phyloP scores from a whole-genome alignment of 2,797 vertebrate genomes.

The Gymnopithys bicolor region DNA sequence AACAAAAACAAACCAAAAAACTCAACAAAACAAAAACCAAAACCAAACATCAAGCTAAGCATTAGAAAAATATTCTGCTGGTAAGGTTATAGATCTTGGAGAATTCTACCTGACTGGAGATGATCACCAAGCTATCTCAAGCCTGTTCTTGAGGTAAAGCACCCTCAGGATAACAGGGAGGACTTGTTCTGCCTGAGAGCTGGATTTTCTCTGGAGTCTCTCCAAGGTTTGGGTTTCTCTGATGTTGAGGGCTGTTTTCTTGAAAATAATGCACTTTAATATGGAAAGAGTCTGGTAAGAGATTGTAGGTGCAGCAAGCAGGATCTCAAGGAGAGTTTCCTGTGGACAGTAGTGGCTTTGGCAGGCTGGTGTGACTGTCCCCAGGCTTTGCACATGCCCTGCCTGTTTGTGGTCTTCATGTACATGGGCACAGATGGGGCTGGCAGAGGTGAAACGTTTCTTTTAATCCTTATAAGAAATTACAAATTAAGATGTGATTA shows the following conservation, averaged over 20 bases:
- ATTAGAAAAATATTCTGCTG: background rate
- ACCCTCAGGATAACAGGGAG: background rate
- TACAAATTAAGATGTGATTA: slow-evolving; percentile 59
- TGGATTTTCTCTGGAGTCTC: background rate
- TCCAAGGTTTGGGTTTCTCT: background rate
- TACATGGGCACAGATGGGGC: slow-evolving; percentile 10
- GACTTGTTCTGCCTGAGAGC: background rate
- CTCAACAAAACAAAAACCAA: background rate
- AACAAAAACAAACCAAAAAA: no score
- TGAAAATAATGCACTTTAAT: background rate
- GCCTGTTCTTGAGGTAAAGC: background rate
- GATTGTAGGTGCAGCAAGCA: background rate
- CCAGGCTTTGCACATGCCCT: background rate
- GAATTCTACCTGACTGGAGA: background rate
- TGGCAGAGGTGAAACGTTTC: background rate
- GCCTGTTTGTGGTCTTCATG: rapidly evolving
- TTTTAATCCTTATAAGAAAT: slow-evolving; percentile 60
- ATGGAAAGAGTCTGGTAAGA: background rate
- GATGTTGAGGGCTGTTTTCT: background rate
- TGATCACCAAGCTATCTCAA: background rate
- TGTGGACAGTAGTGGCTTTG: background rate
- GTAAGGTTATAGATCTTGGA: background rate
- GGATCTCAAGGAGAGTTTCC: background rate
- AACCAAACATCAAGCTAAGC: background rate
- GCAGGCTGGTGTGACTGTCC: background rate